These are phyloP conservation scores for Echiichthys vipera DNA, from an alignment of 2,797 vertebrate genomes.

Conservation along the genomic window DNA sequence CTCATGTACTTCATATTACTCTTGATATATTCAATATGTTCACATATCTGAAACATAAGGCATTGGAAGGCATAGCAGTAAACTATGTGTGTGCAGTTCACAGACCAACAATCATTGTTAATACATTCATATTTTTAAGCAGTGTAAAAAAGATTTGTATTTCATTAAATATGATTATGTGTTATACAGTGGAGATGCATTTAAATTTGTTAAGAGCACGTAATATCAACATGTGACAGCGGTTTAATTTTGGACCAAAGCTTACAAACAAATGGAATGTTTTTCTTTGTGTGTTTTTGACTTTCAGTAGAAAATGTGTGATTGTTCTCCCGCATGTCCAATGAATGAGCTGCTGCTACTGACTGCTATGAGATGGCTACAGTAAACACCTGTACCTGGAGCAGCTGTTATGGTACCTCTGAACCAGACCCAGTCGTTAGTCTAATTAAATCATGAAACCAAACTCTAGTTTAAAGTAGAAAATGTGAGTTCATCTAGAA, in stretches of 20 bases:
- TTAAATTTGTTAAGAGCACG: neutral
- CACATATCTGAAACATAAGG: conserved; percentile 50
- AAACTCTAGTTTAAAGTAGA: neutral
- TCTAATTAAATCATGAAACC: neutral
- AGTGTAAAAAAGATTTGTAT: neutral
- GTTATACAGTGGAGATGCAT: neutral
- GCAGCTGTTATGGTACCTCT: conserved; percentile 30
- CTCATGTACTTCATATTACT: neutral
- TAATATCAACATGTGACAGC: neutral
- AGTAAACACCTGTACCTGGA: neutral
- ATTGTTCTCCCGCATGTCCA: neutral
- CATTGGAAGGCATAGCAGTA: conserved; percentile 39
- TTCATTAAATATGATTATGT: neutral
- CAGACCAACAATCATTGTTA: neutral
- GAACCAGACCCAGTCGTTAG: neutral
- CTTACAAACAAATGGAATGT: neutral
- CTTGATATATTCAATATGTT: conserved; percentile 7
- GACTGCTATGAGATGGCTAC: neutral
- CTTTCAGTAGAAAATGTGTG: neutral
- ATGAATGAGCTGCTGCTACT: too few species aligned
- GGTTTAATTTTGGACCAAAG: neutral
- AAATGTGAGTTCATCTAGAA: conserved; percentile 12
- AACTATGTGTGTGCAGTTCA: neutral
- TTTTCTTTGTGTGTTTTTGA: neutral
- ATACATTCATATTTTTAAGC: neutral